Evolutionary conservation across 2,888 invertebrate genomes (phyloP).

Genomic region (Rhamphomyia laevipes): DNA sequence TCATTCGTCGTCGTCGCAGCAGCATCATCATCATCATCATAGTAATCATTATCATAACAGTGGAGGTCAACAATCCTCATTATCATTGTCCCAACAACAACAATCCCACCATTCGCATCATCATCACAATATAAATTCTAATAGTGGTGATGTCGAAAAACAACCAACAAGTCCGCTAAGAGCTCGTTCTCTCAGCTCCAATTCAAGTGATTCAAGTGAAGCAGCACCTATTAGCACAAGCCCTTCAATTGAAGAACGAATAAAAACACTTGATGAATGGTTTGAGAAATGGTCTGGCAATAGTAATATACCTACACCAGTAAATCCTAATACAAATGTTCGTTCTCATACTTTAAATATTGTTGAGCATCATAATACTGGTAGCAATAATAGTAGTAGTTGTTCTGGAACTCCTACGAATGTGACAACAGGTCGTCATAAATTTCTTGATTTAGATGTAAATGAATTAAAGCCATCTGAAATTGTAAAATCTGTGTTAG

Average conservation of each 20-base stretch:
- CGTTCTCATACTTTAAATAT: constrained; percentile 3
- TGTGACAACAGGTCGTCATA: constrained; percentile 53
- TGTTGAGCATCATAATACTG: constrained; percentile 21
- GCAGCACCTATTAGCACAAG: constrained; percentile 49
- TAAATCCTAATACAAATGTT: constrained; percentile 31
- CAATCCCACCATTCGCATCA: constrained; percentile 35
- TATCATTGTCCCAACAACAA: constrained; percentile 35
- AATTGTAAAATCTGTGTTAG: constrained; percentile 82
- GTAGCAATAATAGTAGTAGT: constrained; percentile 41
- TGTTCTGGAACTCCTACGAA: constrained; percentile 31
- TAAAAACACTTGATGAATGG: constrained; percentile 84
- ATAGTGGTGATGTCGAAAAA: constrained; percentile 36
- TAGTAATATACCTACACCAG: constrained; percentile 14
- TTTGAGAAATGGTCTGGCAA: constrained; percentile 78
- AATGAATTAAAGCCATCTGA: constrained; percentile 83
- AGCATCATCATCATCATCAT: constrained; percentile 23
- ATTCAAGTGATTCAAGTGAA: constrained; percentile 55
- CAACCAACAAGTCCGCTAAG: constrained; percentile 49
- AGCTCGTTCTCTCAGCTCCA: constrained; percentile 64
- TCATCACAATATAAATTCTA: constrained; percentile 28
- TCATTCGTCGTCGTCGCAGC: constrained; percentile 20
- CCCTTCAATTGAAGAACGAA: constrained; percentile 79
- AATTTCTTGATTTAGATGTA: constrained; percentile 66
- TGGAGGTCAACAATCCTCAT: constrained; percentile 7
- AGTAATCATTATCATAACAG: constrained; percentile 18